A percentile compares a stretch with the other conserved stretches of the same genome.
Evolutionary conservation across 2,888 invertebrate genomes (phyloP).

Genomic region (Rosalia funebris): DNA sequence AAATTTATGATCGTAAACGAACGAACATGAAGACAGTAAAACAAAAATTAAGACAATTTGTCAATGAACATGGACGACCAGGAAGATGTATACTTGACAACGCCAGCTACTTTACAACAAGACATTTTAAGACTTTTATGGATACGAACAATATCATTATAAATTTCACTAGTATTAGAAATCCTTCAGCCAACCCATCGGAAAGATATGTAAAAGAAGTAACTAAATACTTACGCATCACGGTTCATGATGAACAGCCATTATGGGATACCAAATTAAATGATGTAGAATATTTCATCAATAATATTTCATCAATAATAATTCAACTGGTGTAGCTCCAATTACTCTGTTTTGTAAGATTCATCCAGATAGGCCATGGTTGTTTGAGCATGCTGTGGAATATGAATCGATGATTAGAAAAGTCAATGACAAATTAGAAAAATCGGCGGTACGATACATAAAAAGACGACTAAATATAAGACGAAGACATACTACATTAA

Average conservation of each 20-base stretch:
- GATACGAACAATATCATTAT: background rate
- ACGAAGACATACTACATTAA: background rate
- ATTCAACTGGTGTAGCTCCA: background rate
- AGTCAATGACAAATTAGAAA: background rate
- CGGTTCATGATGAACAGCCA: background rate
- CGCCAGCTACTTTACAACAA: background rate
- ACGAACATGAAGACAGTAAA: constrained; percentile 16
- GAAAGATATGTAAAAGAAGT: constrained; percentile 1
- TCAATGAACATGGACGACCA: background rate
- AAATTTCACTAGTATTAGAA: background rate
- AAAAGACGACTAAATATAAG: too few relatives aligned
- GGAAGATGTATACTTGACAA: background rate
- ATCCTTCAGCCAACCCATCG: background rate
- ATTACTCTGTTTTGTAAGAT: background rate
- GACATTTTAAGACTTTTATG: background rate
- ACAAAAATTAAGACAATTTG: background rate
- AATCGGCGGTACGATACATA: background rate
- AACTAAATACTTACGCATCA: background rate
- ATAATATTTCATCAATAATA: background rate
- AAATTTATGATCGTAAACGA: constrained; percentile 15
- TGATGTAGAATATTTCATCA: background rate
- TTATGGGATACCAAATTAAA: background rate
- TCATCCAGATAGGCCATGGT: constrained; percentile 2
- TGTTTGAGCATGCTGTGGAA: background rate
- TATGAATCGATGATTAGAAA: background rate